Conservation (phyloP, 2,888 invertebrate genomes). For the Cyaniris semiargus region DNA sequence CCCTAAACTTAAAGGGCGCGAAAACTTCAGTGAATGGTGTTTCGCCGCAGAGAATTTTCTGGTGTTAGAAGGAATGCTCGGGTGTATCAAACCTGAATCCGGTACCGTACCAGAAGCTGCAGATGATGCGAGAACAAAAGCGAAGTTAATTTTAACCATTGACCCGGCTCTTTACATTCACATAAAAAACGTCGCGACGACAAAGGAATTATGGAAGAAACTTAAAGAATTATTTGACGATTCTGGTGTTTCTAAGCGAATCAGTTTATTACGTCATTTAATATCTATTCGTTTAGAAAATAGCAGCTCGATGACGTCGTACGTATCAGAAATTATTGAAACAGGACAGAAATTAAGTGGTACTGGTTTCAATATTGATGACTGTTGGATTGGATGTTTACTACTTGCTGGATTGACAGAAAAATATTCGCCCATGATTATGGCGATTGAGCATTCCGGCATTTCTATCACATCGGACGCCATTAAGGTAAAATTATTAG, state of each 20-base stretch:
- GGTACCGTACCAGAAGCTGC: slow-evolving; percentile 25
- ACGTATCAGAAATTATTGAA: slow-evolving; percentile 30
- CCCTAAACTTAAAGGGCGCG: too few species aligned
- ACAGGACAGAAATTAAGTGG: slow-evolving; percentile 12
- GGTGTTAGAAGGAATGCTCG: slow-evolving; percentile 32
- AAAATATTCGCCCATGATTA: slow-evolving; percentile 35
- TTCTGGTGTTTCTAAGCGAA: slow-evolving; percentile 30
- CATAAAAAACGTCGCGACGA: too few species aligned
- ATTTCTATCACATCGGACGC: slow-evolving; percentile 20
- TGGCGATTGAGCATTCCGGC: slow-evolving; percentile 36
- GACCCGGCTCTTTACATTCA: slow-evolving; percentile 15
- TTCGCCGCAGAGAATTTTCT: slow-evolving; percentile 29
- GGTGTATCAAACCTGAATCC: slow-evolving; percentile 28
- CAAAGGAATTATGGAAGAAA: slow-evolving; percentile 35
- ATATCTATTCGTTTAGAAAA: not conserved
- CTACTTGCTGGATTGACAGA: slow-evolving; percentile 35
- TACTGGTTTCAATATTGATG: slow-evolving; percentile 21
- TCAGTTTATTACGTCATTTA: not conserved
- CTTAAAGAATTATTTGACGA: slow-evolving; percentile 35
- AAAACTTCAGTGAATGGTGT: too few species aligned
- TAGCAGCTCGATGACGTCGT: not conserved
- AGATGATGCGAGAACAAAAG: slow-evolving; percentile 37
- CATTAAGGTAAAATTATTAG: slow-evolving; percentile 32
- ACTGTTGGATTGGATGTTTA: slow-evolving; percentile 32
- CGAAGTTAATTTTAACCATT: slow-evolving; percentile 38